These are phyloP conservation scores for Oryzias celebensis DNA, from an alignment of 2,113 vertebrate species.

Conservation along the genomic window DNA sequence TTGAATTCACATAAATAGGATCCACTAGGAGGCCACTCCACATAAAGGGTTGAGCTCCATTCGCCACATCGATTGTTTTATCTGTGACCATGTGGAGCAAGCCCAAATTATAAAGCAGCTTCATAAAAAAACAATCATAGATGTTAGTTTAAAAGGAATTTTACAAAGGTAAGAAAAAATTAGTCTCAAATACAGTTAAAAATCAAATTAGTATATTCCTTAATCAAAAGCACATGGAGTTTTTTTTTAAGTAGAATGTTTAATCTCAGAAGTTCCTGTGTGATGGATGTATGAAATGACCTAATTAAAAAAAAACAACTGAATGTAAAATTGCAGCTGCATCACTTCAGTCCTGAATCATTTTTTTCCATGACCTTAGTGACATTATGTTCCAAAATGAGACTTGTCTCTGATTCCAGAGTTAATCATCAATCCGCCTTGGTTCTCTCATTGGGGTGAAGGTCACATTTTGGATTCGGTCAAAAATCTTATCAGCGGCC, in stretches of 20 bases:
- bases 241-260: neutral
- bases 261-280: too few relatives aligned
- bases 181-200: neutral
- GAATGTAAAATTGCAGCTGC: neutral
- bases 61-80: too few relatives aligned
- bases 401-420: constrained; percentile 56
- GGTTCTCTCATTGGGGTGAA: constrained; percentile 64
- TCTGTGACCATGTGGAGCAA: too few relatives aligned
- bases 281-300: neutral
- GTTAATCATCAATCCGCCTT: constrained; percentile 73
- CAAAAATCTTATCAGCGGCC: constrained; percentile 27
- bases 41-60: too few relatives aligned
- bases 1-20: too few relatives aligned
- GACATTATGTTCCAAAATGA: constrained; percentile 57
- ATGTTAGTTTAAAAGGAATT: neutral
- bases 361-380: constrained; percentile 52
- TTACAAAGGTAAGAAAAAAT: neutral
- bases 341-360: neutral
- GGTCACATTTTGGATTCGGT: constrained; percentile 72
- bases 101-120: too few relatives aligned
- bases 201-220: neutral
- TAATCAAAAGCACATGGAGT: neutral
- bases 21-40: too few relatives aligned
- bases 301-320: neutral
- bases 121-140: neutral